These are phyloP conservation scores for Neoseiulus cucumeris DNA, from an alignment of 1,140 invertebrate species.

Conservation along the genomic window DNA sequence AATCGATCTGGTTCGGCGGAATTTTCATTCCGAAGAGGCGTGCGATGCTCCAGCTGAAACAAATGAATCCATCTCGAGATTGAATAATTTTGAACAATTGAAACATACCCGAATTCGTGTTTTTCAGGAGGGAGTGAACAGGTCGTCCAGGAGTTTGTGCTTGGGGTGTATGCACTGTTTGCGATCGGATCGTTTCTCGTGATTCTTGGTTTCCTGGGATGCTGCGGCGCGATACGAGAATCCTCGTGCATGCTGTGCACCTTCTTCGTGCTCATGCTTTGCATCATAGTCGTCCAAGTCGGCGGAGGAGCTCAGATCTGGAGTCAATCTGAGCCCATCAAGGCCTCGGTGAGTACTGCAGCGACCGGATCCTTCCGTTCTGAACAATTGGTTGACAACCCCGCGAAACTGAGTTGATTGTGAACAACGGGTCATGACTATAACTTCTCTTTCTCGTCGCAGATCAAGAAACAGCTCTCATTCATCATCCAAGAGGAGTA, in stretches of 20 bases:
- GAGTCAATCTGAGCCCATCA: slow-evolving; percentile 4
- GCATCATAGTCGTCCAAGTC: background rate
- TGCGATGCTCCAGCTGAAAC: no score
- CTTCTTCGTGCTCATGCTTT: slow-evolving; percentile 4
- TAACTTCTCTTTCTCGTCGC: background rate
- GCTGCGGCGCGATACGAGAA: background rate
- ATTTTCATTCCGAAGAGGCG: background rate
- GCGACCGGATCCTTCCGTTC: background rate
- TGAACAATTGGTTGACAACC: background rate
- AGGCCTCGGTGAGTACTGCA: background rate
- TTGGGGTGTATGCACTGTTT: background rate
- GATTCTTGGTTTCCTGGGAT: background rate
- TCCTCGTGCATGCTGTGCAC: slow-evolving; percentile 4
- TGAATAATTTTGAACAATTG: no score
- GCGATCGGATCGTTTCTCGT: background rate
- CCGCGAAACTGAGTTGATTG: no score
- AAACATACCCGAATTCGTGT: no score
- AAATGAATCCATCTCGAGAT: no score
- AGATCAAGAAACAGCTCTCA: slow-evolving; percentile 8
- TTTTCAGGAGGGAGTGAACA: background rate
- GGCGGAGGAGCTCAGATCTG: background rate
- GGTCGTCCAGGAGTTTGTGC: background rate
- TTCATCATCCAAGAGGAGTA: slow-evolving; percentile 2
- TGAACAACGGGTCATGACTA: no score
- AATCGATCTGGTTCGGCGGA: background rate